Evolutionary conservation across 2,888 invertebrate genomes (phyloP).

Genomic region (Callinectes sapidus): DNA sequence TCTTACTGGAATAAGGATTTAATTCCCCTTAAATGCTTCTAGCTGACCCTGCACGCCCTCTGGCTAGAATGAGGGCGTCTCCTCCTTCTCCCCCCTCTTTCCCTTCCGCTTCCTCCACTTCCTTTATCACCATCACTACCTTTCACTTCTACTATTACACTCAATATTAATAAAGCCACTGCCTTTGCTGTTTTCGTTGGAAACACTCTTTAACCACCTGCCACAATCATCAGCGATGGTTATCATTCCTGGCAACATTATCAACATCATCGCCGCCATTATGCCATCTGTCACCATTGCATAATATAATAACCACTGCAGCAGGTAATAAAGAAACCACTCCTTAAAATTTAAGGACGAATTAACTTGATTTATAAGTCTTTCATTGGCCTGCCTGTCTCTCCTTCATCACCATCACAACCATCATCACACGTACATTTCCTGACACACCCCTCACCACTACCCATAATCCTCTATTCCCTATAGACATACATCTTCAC

Average conservation of each 20-base stretch:
- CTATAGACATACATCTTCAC: neutral
- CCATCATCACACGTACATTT: neutral
- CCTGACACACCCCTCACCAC: neutral
- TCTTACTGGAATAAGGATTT: slow-evolving; percentile 55
- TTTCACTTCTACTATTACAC: neutral
- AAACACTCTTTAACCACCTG: neutral
- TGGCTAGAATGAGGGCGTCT: slow-evolving; percentile 24
- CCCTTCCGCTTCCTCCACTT: neutral
- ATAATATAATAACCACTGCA: neutral
- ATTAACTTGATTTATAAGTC: neutral
- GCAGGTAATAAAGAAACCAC: neutral
- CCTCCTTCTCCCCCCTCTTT: neutral
- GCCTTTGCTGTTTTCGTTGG: neutral
- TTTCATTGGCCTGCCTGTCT: neutral
- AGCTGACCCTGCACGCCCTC: slow-evolving; percentile 47
- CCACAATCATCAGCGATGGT: neutral
- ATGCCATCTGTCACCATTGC: neutral
- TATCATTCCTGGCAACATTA: neutral
- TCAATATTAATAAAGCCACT: neutral
- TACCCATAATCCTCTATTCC: neutral
- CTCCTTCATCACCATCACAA: neutral
- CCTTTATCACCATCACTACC: neutral
- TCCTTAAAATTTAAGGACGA: neutral
- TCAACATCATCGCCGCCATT: neutral
- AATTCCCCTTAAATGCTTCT: slow-evolving; percentile 56